Conservation (phyloP, 2,797 vertebrate genomes). For the Chaetophractus vellerosus region DNA sequence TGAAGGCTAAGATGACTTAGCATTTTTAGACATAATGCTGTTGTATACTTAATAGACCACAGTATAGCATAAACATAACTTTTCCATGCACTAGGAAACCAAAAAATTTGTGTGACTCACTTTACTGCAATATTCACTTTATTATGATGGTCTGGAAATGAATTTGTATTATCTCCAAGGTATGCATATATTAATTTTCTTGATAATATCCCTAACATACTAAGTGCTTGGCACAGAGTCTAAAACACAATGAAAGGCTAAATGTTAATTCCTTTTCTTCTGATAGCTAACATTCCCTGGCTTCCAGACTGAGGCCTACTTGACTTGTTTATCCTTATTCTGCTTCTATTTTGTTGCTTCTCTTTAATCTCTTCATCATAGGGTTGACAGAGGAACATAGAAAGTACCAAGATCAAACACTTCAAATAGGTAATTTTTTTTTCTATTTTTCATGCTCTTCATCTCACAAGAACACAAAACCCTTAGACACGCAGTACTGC, state of each 20-base stretch:
- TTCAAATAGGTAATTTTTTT: conserved; percentile 72
- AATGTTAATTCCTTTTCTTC: not conserved
- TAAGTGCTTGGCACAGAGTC: not conserved
- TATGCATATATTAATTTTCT: not conserved
- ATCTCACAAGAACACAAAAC: conserved; percentile 47
- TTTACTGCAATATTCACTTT: too few species aligned
- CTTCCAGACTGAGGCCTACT: conserved; percentile 70
- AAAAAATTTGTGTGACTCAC: too few species aligned
- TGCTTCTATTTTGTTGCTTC: conserved; percentile 73
- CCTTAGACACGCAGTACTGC: not conserved
- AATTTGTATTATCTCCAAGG: too few species aligned
- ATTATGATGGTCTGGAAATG: too few species aligned
- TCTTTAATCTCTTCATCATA: conserved; percentile 84
- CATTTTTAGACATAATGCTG: too few species aligned
- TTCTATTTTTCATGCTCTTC: conserved; percentile 31
- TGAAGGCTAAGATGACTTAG: too few species aligned
- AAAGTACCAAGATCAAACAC: conserved; percentile 78
- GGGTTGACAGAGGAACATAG: conserved; percentile 78
- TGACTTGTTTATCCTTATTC: conserved; percentile 78
- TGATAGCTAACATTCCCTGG: not conserved
- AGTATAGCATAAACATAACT: too few species aligned
- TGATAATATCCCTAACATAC: not conserved
- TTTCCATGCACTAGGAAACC: too few species aligned
- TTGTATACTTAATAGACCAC: too few species aligned
- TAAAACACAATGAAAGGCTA: not conserved